Evolutionary conservation across 2,888 invertebrate species (phyloP), one percentile per base, ranked within the genome.

Genomic region (Ochropleura plecta): DNA sequence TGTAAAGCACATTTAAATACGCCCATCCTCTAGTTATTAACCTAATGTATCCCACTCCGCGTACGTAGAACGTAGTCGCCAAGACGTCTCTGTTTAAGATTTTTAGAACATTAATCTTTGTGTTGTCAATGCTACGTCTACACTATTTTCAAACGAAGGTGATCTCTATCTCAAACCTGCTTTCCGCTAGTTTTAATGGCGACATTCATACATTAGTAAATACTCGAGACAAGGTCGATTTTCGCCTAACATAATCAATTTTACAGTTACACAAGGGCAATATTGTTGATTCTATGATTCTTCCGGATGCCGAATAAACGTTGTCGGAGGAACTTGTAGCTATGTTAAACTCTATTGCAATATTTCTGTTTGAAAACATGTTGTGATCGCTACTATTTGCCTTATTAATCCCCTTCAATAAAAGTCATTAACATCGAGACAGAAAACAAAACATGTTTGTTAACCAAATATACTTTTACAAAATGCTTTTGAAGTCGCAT

Each of bases 81-180:
- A 53, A 66, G 72, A 60, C 68, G 63, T 71, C 71, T 78, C 59
- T 74, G 67, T 76, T 75, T 73, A 60, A 48, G 51, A 77, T 18
- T 76, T 69, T 59, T 62, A 62, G 49, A 74, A 82, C 80, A 88
- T 87, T 73, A 87, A 82, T 87, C 81, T 79, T 46, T 51, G 57
- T 67, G 71, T 73, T 84, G 86, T 86, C 88, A 89, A 88, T 90
- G 88, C 69, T 86, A 82, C 82, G 79, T 79, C 75, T 63, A 65
- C 69, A 57, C 86, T 88, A 89, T 90, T 89, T 90, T 83, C 82
- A 87, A 72, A 85, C 70, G 87, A 89, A 89, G 90, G 90, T 88
- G 84, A 87, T 79, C 10, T 48, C 76, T 76, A 70, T 78, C 81
- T 76, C 67, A 70, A 82, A 76, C 59, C 60, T 67, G 68, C 62